Evolutionary conservation across 2,888 invertebrate species (phyloP).

Genomic region (Scaptodrosophila latifasciaeformis): DNA sequence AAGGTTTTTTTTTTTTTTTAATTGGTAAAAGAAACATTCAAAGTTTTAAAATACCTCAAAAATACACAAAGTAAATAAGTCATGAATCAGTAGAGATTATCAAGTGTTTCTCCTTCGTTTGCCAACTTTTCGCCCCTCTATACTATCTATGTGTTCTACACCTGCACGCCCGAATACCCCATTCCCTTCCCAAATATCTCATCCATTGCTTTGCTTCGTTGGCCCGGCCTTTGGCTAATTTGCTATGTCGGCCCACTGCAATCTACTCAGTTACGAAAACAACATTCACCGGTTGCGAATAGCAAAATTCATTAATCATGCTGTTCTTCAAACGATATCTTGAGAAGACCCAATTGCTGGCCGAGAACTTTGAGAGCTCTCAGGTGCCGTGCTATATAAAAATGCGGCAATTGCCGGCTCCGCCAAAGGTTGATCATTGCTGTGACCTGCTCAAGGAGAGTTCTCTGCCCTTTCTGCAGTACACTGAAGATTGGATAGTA

Average conservation of each 20-base stretch:
- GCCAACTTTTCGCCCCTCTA: slow-evolving; percentile 1
- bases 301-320: too few relatives aligned
- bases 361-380: slow-evolving; percentile 59
- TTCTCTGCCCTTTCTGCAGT: slow-evolving; percentile 49
- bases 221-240: slow-evolving; percentile 8
- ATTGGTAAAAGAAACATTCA: not conserved
- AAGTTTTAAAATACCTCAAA: slow-evolving; percentile 16
- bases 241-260: too few relatives aligned
- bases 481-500: slow-evolving; percentile 68
- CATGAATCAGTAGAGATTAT: not conserved
- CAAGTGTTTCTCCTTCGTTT: slow-evolving; percentile 27
- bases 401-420: slow-evolving; percentile 62
- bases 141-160: too few relatives aligned
- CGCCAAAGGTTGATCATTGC: slow-evolving; percentile 46
- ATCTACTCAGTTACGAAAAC: slow-evolving; percentile 30
- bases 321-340: slow-evolving; percentile 69
- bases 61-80: not conserved
- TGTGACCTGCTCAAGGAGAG: slow-evolving; percentile 56
- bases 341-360: slow-evolving; percentile 62
- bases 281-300: slow-evolving; percentile 8
- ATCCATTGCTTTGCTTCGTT: not conserved
- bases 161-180: not conserved
- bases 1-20: slow-evolving; percentile 18
- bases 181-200: not conserved
- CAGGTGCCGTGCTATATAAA: slow-evolving; percentile 65